Percentiles rank a stretch among this genome's conserved stretches.
phyloP scores from a whole-genome alignment of 2,888 invertebrate genomes.

The Pseudanteris insignis region DNA sequence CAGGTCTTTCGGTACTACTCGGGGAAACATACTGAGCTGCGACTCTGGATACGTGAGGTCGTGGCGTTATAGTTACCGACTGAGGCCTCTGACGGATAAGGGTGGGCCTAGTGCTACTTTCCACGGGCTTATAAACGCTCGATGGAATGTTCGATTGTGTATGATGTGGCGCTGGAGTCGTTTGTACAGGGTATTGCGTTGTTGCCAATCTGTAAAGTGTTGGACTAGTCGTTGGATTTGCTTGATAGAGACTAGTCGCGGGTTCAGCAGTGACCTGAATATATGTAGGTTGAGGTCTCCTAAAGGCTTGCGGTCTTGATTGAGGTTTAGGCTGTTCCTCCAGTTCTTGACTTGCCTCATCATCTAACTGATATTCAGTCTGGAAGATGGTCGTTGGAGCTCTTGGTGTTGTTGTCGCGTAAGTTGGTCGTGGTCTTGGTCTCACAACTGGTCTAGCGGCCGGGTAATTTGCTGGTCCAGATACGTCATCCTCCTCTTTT shows the following conservation, averaged over 20 bases:
- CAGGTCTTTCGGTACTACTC: constrained; percentile 65
- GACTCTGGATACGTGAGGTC: constrained; percentile 65
- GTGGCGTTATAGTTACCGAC: constrained; percentile 70
- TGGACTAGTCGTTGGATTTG: constrained; percentile 68
- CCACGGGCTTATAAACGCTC: constrained; percentile 53
- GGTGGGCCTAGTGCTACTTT: constrained; percentile 56
- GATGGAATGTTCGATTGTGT: constrained; percentile 51
- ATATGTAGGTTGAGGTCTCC: constrained; percentile 63
- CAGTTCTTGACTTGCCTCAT: constrained; percentile 71
- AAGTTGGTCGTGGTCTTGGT: constrained; percentile 67
- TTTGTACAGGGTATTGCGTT: constrained; percentile 71
- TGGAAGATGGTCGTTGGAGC: constrained; percentile 77
- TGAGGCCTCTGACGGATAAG: constrained; percentile 56
- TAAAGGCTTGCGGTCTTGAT: constrained; percentile 64
- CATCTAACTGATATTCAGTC: constrained; percentile 71
- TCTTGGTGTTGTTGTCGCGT: constrained; percentile 65
- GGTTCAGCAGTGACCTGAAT: constrained; percentile 52
- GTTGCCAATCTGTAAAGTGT: constrained; percentile 66
- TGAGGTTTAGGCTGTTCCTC: constrained; percentile 70
- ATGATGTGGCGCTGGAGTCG: constrained; percentile 70
- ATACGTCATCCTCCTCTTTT: constrained; percentile 70
- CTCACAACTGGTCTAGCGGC: constrained; percentile 68
- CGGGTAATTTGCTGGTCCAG: constrained; percentile 73
- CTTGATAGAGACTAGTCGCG: constrained; percentile 52
- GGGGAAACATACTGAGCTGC: constrained; percentile 63